Percentiles rank a stretch among this genome's conserved stretches.
Evolutionary conservation across 1,140 invertebrate genomes (phyloP).

Genomic region (Drosophila grimshawi): DNA sequence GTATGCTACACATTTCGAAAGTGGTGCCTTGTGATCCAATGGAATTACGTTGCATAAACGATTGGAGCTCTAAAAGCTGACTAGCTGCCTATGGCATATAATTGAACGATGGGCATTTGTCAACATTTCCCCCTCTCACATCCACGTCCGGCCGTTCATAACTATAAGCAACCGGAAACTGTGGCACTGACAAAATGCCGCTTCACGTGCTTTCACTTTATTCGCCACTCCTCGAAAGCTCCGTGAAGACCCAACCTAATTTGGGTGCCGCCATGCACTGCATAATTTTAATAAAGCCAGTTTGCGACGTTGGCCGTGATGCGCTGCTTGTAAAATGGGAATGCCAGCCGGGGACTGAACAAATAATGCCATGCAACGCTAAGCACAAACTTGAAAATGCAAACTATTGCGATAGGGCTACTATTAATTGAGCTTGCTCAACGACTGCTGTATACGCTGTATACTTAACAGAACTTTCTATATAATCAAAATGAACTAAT

Average conservation of each 20-base stretch:
- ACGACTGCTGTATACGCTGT: conserved; percentile 21
- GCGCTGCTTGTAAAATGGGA: conserved; percentile 16
- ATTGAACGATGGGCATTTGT: conserved; percentile 52
- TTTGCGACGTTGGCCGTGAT: conserved; percentile 21
- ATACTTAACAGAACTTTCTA: neutral
- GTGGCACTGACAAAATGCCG: conserved; percentile 56
- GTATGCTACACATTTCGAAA: conserved; percentile 33
- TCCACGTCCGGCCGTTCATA: conserved; percentile 8
- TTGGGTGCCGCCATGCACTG: conserved; percentile 48
- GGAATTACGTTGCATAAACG: conserved; percentile 16
- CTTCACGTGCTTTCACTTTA: conserved; percentile 46
- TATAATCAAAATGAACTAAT: no score
- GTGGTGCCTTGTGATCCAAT: conserved; percentile 26
- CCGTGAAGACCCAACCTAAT: conserved; percentile 43
- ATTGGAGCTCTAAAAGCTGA: conserved; percentile 1
- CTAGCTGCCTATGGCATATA: conserved; percentile 29
- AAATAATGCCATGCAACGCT: conserved; percentile 63
- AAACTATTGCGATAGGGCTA: conserved; percentile 31
- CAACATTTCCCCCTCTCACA: conserved; percentile 14
- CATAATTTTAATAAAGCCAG: conserved; percentile 65
- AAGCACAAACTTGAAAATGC: conserved; percentile 53
- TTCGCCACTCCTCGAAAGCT: conserved; percentile 13
- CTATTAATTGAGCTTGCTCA: neutral
- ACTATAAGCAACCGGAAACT: conserved; percentile 42
- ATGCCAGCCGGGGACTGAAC: conserved; percentile 29